These are phyloP conservation scores for Vanacampus margaritifer DNA, from an alignment of 2,113 vertebrate species.

Conservation along the genomic window DNA sequence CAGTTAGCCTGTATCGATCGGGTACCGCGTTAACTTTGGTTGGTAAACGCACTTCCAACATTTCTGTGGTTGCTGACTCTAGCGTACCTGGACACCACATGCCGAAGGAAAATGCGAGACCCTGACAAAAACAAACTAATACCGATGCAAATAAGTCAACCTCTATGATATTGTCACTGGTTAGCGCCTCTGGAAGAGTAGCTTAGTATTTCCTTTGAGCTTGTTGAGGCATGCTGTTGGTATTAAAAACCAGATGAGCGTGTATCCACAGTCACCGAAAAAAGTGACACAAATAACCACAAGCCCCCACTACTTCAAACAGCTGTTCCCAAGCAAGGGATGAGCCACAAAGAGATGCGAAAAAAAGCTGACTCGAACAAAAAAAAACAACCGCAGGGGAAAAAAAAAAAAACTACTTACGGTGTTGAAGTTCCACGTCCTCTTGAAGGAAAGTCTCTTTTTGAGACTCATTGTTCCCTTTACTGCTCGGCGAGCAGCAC, in stretches of 20 bases:
- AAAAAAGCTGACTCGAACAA: slow-evolving; percentile 70
- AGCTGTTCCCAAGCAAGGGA: slow-evolving; percentile 54
- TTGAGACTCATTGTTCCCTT: slow-evolving; percentile 72
- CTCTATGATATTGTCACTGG: neutral
- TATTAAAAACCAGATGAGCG: slow-evolving; percentile 11
- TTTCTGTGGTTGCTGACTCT: slow-evolving; percentile 16
- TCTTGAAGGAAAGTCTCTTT: slow-evolving; percentile 75
- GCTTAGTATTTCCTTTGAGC: slow-evolving; percentile 18
- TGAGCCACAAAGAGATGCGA: slow-evolving; percentile 50
- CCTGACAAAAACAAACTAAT: neutral
- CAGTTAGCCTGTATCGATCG: neutral
- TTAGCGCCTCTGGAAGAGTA: neutral
- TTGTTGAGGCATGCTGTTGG: slow-evolving; percentile 43
- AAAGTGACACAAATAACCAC: slow-evolving; percentile 34
- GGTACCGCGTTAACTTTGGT: neutral
- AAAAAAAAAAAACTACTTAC: slow-evolving; percentile 64
- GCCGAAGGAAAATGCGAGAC: neutral
- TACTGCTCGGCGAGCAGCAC: slow-evolving; percentile 51
- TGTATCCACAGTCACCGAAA: neutral
- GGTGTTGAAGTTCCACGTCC: slow-evolving; percentile 58
- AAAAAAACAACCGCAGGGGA: slow-evolving; percentile 35
- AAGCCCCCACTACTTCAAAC: slow-evolving; percentile 39
- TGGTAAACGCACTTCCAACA: slow-evolving; percentile 18
- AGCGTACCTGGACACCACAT: neutral
- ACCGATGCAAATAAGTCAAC: neutral